These are phyloP conservation scores for Drosophila aff. DNA, from an alignment of 1,140 invertebrate species.

Conservation along the genomic window DNA sequence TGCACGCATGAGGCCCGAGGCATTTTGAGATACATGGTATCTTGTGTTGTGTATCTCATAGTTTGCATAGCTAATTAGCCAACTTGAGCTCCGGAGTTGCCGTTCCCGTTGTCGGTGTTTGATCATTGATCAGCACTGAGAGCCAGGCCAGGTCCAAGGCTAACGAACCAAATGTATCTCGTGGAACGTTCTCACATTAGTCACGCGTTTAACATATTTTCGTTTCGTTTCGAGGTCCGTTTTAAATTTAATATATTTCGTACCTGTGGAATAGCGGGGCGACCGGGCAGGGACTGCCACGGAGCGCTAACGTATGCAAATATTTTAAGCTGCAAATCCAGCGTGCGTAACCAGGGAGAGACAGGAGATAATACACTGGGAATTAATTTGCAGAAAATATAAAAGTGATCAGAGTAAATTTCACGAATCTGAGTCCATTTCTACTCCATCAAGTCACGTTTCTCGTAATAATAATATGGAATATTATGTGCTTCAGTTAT, in stretches of 20 bases:
- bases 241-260: conserved; percentile 80
- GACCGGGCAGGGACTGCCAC: not conserved
- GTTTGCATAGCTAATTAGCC: conserved; percentile 82
- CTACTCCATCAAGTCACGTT: not conserved
- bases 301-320: conserved; percentile 62
- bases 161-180: conserved; percentile 78
- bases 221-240: conserved; percentile 70
- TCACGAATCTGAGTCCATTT: not conserved
- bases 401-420: not conserved
- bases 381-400: not conserved
- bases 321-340: conserved; percentile 74
- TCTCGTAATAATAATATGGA: not conserved
- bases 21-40: conserved; percentile 77
- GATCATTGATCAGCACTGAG: conserved; percentile 68
- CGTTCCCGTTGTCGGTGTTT: conserved; percentile 56
- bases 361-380: conserved; percentile 12
- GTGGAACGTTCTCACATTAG: conserved; percentile 81
- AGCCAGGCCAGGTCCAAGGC: conserved; percentile 46
- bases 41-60: conserved; percentile 78
- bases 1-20: conserved; percentile 72
- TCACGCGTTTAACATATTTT: conserved; percentile 83
- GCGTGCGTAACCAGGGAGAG: conserved; percentile 68
- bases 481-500: not conserved
- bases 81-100: conserved; percentile 30
- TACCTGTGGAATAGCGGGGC: conserved; percentile 27